A percentile compares a stretch with the other conserved stretches of the same genome.
These are phyloP conservation scores for Acanthoscelides obtectus DNA, from an alignment of 2,888 invertebrate species.

Conservation along the genomic window DNA sequence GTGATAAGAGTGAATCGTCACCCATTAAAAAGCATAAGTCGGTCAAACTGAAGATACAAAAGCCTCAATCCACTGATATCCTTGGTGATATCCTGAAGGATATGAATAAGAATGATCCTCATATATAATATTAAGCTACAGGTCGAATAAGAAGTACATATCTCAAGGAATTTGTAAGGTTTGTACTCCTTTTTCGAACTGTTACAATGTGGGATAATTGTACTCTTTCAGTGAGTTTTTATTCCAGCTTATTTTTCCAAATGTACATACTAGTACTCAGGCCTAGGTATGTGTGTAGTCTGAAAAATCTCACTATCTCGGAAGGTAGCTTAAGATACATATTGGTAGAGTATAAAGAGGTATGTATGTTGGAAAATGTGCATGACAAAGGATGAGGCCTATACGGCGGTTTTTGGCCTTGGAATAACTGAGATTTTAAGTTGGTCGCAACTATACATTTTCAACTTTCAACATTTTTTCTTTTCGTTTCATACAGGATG, in stretches of 20 bases:
- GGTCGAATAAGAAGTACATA: conserved; percentile 23
- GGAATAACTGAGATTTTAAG: no score
- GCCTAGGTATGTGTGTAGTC: not conserved
- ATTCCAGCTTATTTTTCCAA: not conserved
- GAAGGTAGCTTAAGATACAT: no score
- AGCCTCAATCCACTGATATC: conserved; percentile 40
- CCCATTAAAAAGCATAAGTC: conserved; percentile 30
- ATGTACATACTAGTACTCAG: not conserved
- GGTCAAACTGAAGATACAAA: conserved; percentile 34
- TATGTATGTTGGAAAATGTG: no score
- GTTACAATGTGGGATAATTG: conserved; percentile 2
- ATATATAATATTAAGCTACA: conserved; percentile 37
- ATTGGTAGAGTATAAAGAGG: no score
- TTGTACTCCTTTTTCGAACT: conserved; percentile 21
- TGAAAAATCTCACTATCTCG: no score
- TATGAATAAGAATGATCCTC: conserved; percentile 43
- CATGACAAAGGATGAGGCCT: no score
- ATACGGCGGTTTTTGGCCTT: no score
- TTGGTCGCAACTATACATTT: no score
- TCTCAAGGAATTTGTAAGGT: conserved; percentile 3
- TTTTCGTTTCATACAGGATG: no score
- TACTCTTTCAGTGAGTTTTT: not conserved
- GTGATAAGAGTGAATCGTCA: not conserved
- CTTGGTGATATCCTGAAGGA: conserved; percentile 45
- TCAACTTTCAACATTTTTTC: no score